A percentile compares a stretch with the other conserved stretches of the same genome.
Conservation (phyloP, 2,888 invertebrate species). For the Cosmia trapezina region DNA sequence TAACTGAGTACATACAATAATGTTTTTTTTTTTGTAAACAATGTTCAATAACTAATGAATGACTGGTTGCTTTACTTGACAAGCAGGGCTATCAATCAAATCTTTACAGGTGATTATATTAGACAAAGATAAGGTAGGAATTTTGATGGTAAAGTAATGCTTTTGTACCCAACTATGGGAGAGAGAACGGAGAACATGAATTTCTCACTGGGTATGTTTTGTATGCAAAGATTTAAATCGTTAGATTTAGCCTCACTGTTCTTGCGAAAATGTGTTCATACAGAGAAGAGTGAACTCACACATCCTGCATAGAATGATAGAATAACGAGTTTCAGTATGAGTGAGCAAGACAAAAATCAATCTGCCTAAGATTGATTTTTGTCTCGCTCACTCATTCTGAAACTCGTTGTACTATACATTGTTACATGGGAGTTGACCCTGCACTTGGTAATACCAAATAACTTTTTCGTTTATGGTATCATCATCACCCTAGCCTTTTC, state of each 20-base stretch:
- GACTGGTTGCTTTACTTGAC: background rate
- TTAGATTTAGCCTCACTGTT: background rate
- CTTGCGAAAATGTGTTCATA: background rate
- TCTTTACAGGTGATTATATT: background rate
- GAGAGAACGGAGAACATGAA: background rate
- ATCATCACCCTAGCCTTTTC: background rate
- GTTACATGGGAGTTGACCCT: too few species aligned
- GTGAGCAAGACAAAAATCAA: too few species aligned
- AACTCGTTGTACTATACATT: too few species aligned
- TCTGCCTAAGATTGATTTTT: too few species aligned
- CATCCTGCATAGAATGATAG: background rate
- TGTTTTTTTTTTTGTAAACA: slow-evolving; percentile 12
- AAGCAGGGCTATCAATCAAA: slow-evolving; percentile 3
- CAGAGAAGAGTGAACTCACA: background rate
- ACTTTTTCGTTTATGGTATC: too few species aligned
- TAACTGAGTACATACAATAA: background rate
- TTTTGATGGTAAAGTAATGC: background rate
- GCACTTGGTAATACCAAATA: too few species aligned
- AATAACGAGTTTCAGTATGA: too few species aligned
- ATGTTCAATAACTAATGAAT: background rate
- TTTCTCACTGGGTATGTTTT: background rate
- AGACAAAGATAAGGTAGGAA: background rate
- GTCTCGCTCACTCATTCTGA: too few species aligned
- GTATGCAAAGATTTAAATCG: background rate
- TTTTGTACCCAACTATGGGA: background rate